Evolutionary conservation across 2,888 invertebrate species (phyloP), one percentile per base, ranked within the genome.

Genomic region (Campoplex capitator): DNA sequence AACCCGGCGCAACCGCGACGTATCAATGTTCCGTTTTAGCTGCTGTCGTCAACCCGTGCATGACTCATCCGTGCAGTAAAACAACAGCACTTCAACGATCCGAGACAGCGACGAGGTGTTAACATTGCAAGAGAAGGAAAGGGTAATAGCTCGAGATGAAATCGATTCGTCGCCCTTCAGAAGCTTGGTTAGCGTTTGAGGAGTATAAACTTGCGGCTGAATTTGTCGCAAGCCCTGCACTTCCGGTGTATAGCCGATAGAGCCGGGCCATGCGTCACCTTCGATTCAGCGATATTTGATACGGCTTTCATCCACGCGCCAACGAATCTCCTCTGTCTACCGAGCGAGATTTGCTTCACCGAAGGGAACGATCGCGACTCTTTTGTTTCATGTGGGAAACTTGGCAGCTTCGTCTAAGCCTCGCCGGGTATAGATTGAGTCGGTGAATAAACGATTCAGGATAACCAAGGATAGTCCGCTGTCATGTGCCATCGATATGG

Each of bases 261-360:
- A 86, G 51, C 56, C 74, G 76, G 67, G n/a, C 28, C 83, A 77
- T 71, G 84, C 91, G 90, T 90, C 91, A 92, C 92, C 93, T 94
- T 94, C 92, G 94, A 94, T 94, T 94, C 94, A 94, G 94, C 94
- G 94, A 94, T 94, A 94, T 94, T 94, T 91, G 94, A 94, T 93
- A 93, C 92, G 93, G 91, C 93, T 94, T 93, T 93, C 23, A 23
- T 23, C 93, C 91, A 91, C 91, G 92, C 92, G 92, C 91, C 78
- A 56, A 45, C 82, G 58, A 45, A 78, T 74, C 79, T 62, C 74
- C 54, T 73, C 54, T 73, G 65, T 78, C 80, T 71, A 68, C 65
- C 35, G 32, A 42, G 51, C 35, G 16, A 70, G 70, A 85, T 76
- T 54, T 23, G 23, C 88, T 88, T 73, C 76, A 28, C 35, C 76